Conservation (phyloP, 2,888 invertebrate species). For the Melieria crassipennis region DNA sequence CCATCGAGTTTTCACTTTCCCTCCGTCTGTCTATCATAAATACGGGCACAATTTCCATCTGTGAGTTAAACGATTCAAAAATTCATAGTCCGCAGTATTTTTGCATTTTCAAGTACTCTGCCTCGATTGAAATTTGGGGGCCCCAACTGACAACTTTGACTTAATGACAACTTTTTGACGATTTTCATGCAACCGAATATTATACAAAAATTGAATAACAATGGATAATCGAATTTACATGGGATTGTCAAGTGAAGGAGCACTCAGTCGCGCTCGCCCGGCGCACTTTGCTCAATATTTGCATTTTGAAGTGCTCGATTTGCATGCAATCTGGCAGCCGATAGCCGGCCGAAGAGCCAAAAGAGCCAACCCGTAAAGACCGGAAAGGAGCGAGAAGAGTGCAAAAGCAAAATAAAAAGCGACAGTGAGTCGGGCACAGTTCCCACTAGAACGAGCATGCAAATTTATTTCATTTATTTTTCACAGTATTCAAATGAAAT, state of each 20-base stretch:
- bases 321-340: slow-evolving; percentile 22
- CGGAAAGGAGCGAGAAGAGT: slow-evolving; percentile 13
- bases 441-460: slow-evolving; percentile 12
- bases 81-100: too few species aligned
- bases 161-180: too few species aligned
- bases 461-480: slow-evolving; percentile 5
- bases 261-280: slow-evolving; percentile 3
- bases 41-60: too few species aligned
- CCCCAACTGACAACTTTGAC: too few species aligned
- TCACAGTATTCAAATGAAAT: slow-evolving; percentile 24
- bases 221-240: slow-evolving; percentile 25
- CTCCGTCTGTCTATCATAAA: too few species aligned
- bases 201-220: too few species aligned
- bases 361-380: too few species aligned
- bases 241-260: slow-evolving; percentile 26
- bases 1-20: too few species aligned
- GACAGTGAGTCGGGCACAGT: slow-evolving; percentile 7
- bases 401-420: slow-evolving; percentile 3
- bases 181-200: too few species aligned
- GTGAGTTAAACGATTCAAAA: too few species aligned
- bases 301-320: slow-evolving; percentile 28
- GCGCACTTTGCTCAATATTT: slow-evolving; percentile 24
- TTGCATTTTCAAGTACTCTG: too few species aligned
- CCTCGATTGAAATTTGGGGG: too few species aligned
- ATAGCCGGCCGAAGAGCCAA: background rate